A percentile compares a stretch with the other conserved stretches of the same genome.
Conservation (phyloP, 2,113 vertebrate genomes). For the Ovibos moschatus region DNA sequence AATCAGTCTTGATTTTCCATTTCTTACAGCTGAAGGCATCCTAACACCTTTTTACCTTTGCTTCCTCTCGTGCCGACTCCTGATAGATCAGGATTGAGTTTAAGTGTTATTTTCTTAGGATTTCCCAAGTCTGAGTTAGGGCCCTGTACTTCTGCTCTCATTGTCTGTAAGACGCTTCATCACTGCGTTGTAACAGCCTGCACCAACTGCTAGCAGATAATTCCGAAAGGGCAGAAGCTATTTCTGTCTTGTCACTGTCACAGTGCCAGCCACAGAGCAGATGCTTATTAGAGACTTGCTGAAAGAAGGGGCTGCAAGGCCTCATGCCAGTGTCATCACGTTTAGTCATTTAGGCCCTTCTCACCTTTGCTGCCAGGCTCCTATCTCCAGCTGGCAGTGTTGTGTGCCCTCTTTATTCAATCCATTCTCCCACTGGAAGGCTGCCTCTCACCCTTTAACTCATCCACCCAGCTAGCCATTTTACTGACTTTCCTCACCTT, state of each 20-base stretch:
- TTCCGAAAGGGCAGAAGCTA: background rate
- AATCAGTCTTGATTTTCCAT: background rate
- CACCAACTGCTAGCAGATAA: background rate
- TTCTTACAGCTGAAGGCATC: background rate
- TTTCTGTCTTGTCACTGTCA: background rate
- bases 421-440: background rate
- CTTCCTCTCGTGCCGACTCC: background rate
- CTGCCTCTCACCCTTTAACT: background rate
- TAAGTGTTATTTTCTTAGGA: background rate
- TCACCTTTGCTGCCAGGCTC: background rate
- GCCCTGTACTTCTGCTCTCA: background rate
- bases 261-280: background rate
- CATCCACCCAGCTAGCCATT: background rate
- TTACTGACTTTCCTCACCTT: background rate
- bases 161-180: background rate
- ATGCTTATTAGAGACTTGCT: background rate
- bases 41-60: fast-evolving
- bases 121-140: background rate
- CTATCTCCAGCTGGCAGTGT: background rate
- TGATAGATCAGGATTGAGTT: background rate
- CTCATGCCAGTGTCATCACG: fast-evolving
- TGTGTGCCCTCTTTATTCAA: background rate
- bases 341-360: background rate
- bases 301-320: background rate
- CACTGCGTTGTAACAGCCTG: background rate